A percentile compares a stretch with the other conserved stretches of the same genome.
phyloP scores from a whole-genome alignment of 2,113 vertebrate genomes.

The Podilymbus podiceps region DNA sequence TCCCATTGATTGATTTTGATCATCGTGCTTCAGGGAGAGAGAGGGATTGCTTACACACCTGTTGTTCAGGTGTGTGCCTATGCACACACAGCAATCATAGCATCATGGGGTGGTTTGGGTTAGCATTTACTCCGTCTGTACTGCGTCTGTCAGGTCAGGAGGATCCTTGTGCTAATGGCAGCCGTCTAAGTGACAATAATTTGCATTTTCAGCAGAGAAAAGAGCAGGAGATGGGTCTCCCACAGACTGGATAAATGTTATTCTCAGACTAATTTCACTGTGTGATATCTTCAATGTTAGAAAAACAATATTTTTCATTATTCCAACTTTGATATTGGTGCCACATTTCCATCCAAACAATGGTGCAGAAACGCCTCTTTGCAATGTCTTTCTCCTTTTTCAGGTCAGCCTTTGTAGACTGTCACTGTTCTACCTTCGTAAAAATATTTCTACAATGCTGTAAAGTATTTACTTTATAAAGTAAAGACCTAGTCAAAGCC shows the following conservation, averaged over 20 bases:
- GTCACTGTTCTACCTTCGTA: conserved; percentile 8
- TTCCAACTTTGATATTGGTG: not conserved
- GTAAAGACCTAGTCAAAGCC: not conserved
- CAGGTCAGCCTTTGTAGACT: not conserved
- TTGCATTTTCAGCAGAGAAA: not conserved
- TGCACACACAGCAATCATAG: too few relatives aligned
- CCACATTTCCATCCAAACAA: not conserved
- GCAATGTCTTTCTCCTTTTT: not conserved
- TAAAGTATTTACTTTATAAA: not conserved
- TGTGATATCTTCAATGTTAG: not conserved
- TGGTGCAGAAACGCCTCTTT: not conserved
- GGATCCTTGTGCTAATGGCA: not conserved
- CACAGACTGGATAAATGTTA: not conserved
- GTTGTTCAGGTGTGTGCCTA: not conserved
- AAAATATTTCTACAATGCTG: not conserved
- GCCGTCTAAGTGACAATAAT: not conserved
- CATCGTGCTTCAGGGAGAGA: not conserved
- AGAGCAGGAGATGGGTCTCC: not conserved
- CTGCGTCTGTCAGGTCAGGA: not conserved
- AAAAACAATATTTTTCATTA: not conserved
- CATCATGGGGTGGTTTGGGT: not conserved
- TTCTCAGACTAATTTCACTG: not conserved
- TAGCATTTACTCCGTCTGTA: not conserved
- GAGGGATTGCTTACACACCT: not conserved
- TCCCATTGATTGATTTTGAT: not conserved